phyloP scores from a whole-genome alignment of 2,888 invertebrate species.

The Chydorus sphaericus region DNA sequence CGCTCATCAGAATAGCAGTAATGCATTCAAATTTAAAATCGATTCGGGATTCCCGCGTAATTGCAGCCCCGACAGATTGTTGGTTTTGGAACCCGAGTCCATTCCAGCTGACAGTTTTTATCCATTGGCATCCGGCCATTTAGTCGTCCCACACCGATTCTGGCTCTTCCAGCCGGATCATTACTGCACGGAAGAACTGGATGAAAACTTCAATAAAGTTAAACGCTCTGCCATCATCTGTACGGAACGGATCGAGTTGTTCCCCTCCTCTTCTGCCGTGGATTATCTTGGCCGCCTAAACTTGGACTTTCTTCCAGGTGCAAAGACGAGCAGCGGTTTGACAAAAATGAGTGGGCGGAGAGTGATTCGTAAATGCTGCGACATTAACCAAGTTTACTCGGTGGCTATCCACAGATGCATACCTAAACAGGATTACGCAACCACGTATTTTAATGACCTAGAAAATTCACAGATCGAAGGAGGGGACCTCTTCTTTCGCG shows the following conservation, averaged over 20 bases:
- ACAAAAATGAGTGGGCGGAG: not conserved
- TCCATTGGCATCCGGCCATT: not conserved
- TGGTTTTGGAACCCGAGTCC: not conserved
- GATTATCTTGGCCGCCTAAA: not conserved
- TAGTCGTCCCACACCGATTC: slow-evolving; percentile 10
- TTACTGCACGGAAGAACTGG: slow-evolving; percentile 12
- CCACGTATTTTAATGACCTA: not conserved
- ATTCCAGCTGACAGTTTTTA: slow-evolving; percentile 6
- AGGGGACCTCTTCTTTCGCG: not conserved
- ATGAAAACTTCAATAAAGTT: not conserved
- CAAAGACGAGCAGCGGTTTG: not conserved
- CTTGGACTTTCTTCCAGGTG: not conserved
- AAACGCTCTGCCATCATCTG: slow-evolving; percentile 8
- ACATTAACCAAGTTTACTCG: not conserved
- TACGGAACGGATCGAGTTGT: not conserved
- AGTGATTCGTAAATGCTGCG: slow-evolving; percentile 12
- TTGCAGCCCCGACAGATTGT: not conserved
- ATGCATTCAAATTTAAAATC: not conserved
- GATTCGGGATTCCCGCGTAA: not conserved
- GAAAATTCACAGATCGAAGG: not conserved
- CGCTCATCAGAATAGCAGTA: not conserved
- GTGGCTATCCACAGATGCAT: not conserved
- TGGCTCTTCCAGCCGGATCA: not conserved
- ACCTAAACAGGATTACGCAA: not conserved
- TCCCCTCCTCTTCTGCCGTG: not conserved